Base-by-base conservation (phyloP, 2,888 invertebrate genomes). In the Aphidoletes aphidimyza region DNA sequence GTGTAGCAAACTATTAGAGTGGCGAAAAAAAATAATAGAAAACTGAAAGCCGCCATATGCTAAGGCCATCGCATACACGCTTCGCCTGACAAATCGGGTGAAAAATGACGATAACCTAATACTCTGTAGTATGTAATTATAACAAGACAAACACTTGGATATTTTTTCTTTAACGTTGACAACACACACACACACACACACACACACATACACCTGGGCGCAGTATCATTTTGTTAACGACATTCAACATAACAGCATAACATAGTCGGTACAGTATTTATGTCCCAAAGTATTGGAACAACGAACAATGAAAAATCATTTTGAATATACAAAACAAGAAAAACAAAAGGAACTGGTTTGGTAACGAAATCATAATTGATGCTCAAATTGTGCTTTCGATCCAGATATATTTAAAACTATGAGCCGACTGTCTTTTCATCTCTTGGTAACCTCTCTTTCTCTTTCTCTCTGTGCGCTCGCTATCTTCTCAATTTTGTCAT, bases 41-140 rank as follows among this genome's bases (percentile, higher is more conserved):
- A 54, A 54, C 6, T 11, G 3, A 19, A 19, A n/a, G n/a, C n/a
- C n/a, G n/a, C n/a, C n/a, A n/a, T n/a, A n/a, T n/a, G n/a, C n/a
- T n/a, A n/a, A n/a, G n/a, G n/a, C n/a, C n/a, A n/a, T n/a, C n/a
- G n/a, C n/a, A n/a, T n/a, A n/a, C n/a, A n/a, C n/a, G n/a, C n/a
- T n/a, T n/a, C 26, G 30, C 1, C 30, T 69, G 69, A 69, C 26
- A 69, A 69, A 69, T 69, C 26, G 69, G 69, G 30, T 69, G 69
- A 69, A 69, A 69, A 69, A 69, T 69, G 69, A 69, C 69, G 26
- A 30, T 69, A 69, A 30, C 69, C 26, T 69, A 69, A 69, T 69
- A n/a, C n/a, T n/a, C n/a, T n/a, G n/a, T n/a, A n/a, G n/a, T n/a
- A 69, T 69, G 69, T 69, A 14, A 69, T 69, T 69, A 69, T 69